phyloP scores from a whole-genome alignment of 2,113 vertebrate genomes.

The Suricata suricatta region DNA sequence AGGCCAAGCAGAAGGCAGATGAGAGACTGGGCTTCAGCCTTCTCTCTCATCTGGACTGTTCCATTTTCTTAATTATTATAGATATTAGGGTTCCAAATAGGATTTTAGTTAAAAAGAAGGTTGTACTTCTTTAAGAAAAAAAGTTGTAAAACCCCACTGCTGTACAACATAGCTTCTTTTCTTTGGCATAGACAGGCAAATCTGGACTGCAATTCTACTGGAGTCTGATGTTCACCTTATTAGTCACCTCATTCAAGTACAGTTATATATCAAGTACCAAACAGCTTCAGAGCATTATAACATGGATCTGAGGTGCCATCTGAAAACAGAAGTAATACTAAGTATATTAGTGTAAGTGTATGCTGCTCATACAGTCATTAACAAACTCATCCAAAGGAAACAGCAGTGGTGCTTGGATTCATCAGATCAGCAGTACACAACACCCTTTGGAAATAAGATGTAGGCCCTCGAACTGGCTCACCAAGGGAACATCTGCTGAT shows the following conservation, averaged over 20 bases:
- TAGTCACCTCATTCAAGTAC: not conserved
- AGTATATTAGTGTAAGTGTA: not conserved
- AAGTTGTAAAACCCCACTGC: not conserved
- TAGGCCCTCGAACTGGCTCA: not conserved
- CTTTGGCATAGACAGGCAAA: not conserved
- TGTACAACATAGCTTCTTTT: not conserved
- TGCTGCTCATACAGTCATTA: not conserved
- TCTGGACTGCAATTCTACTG: not conserved
- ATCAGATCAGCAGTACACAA: not conserved
- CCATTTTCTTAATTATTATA: slow-evolving; percentile 36
- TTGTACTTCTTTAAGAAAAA: not conserved
- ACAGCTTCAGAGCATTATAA: not conserved
- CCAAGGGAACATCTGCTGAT: not conserved
- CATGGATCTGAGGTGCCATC: not conserved
- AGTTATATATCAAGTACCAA: not conserved
- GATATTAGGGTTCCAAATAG: not conserved
- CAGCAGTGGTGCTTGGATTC: not conserved
- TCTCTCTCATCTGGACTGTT: not conserved
- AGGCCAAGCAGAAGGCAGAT: not conserved
- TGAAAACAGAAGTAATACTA: not conserved
- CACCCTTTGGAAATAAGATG: not conserved
- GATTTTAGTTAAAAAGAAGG: not conserved
- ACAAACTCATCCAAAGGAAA: not conserved
- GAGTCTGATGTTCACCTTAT: not conserved
- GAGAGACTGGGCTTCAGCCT: not conserved